phyloP scores from a whole-genome alignment of 2,113 vertebrate species.

The Rhagologus leucostigma region DNA sequence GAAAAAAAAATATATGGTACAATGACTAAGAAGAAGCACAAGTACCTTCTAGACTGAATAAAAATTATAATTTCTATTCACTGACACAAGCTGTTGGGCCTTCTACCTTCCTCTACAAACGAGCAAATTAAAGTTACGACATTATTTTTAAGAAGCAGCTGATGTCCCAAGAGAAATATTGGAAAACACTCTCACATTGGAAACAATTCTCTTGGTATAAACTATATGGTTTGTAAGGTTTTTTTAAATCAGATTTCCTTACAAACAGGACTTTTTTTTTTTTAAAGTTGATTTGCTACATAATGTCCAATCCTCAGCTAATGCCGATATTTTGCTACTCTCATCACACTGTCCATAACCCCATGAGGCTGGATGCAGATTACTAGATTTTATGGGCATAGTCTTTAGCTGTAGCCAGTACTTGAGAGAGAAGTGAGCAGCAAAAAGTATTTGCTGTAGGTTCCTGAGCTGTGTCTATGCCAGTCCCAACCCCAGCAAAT shows the following conservation, averaged over 20 bases:
- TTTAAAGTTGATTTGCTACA: background rate
- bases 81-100: background rate
- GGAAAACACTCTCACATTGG: background rate
- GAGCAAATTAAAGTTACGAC: background rate
- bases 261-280: background rate
- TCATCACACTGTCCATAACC: background rate
- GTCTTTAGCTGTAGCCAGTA: background rate
- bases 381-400: background rate
- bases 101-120: constrained; percentile 5
- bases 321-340: background rate
- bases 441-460: background rate
- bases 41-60: background rate
- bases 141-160: constrained; percentile 14
- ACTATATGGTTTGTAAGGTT: background rate
- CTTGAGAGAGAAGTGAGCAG: background rate
- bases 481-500: background rate
- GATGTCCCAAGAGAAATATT: background rate
- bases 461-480: background rate
- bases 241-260: background rate
- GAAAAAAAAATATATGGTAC: background rate
- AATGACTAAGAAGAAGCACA: background rate
- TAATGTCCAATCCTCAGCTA: background rate
- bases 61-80: background rate
- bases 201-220: background rate
- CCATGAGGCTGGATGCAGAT: background rate